phyloP scores from a whole-genome alignment of 92 coral and sea anemone species.

The Epizoanthus ramosus region DNA sequence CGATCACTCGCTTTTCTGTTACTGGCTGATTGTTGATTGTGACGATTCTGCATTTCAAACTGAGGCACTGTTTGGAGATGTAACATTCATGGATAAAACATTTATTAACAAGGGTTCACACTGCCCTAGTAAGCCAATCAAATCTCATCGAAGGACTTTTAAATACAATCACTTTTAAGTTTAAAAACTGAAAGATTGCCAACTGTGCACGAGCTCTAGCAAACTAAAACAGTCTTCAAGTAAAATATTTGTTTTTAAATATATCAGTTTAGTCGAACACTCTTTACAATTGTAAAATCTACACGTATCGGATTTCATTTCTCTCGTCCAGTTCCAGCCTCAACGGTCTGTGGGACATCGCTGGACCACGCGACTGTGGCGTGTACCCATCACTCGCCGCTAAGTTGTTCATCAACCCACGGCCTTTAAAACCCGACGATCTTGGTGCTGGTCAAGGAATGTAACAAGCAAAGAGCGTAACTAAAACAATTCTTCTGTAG shows the following conservation, averaged over 20 bases:
- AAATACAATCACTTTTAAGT: too few species aligned
- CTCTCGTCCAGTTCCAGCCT: conserved; percentile 74
- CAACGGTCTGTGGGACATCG: conserved; percentile 69
- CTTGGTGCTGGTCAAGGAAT: conserved; percentile 68
- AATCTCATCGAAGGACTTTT: too few species aligned
- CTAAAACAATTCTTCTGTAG: not conserved
- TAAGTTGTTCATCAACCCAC: conserved; percentile 45
- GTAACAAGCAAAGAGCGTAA: not conserved
- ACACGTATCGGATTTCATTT: conserved; percentile 86
- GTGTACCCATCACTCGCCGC: conserved; percentile 27
- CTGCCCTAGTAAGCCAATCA: too few species aligned
- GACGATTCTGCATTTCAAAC: too few species aligned
- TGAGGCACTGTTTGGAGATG: too few species aligned
- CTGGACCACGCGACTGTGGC: conserved; percentile 57
- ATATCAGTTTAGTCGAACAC: not conserved
- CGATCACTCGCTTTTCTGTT: too few species aligned
- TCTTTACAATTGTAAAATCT: not conserved
- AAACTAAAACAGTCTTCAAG: not conserved
- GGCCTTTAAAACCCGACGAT: conserved; percentile 46
- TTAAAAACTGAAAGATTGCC: too few species aligned
- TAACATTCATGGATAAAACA: too few species aligned
- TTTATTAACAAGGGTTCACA: too few species aligned
- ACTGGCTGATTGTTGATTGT: too few species aligned
- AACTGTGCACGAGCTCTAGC: not conserved
- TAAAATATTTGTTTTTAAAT: not conserved